phyloP scores from a whole-genome alignment of 53 echinoderm and acorn worm genomes.

The Luidia sarsii region DNA sequence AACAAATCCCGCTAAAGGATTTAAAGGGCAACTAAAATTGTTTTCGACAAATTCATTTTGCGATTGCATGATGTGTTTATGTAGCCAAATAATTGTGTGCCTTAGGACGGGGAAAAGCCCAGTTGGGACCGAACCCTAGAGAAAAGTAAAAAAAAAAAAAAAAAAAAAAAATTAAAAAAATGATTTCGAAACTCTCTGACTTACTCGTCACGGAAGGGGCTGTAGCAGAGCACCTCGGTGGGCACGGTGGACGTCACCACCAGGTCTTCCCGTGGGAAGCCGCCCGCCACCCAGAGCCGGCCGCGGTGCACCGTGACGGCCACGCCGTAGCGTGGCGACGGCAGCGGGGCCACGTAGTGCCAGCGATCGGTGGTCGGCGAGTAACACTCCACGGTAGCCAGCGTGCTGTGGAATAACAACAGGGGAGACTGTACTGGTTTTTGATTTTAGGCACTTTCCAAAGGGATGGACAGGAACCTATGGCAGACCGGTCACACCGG shows the following conservation, averaged over 20 bases:
- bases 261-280: conserved; percentile 44
- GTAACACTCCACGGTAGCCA: conserved; percentile 68
- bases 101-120: neutral
- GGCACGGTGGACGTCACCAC: conserved; percentile 30
- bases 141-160: no score
- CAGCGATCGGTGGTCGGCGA: conserved; percentile 64
- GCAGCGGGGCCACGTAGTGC: conserved; percentile 65
- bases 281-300: conserved; percentile 70
- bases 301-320: conserved; percentile 60
- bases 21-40: no score
- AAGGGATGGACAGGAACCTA: no score
- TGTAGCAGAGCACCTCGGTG: conserved; percentile 29
- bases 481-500: no score
- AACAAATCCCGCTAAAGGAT: no score
- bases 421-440: no score
- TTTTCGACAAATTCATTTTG: no score
- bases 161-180: no score
- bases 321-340: conserved; percentile 67
- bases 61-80: no score
- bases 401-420: conserved; percentile 25
- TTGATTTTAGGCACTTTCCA: no score
- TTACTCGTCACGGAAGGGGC: conserved; percentile 26
- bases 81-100: neutral
- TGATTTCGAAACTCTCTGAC: no score
- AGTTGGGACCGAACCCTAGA: no score